Base-by-base conservation (phyloP, 2,888 invertebrate genomes). In the Apomyelois bistriatella region DNA sequence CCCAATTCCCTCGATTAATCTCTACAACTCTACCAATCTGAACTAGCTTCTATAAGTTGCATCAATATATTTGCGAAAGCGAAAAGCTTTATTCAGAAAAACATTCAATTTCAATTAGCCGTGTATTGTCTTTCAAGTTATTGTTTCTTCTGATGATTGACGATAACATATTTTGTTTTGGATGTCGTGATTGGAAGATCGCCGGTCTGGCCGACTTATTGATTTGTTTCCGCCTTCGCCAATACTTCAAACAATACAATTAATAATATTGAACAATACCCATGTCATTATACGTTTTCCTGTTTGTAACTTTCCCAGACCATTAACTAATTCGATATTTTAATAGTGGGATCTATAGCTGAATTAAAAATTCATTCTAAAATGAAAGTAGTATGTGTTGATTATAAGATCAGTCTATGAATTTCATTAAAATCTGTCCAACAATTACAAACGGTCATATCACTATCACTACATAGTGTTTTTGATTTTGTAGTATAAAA, bases 61-160 rank as follows among this genome's bases (percentile, higher is more conserved):
- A 40, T 28, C 15, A 40, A 41, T 50, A 28, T 28, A 32, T 50
- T 38, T 38, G 48, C 48, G 22, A 48, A 37, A 48, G 49, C 16
- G 3, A 15, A 1, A 13, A 32, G 10, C 16, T 32, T 40, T 50
- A 41, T 50, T 15, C 13, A 46, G 46, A 32, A 43, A 46, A 46
- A 46, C 9, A 50, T 32, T 50, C 13, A 17, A 15, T 17, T 10
- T 10, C 37, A 36, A 50, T 50, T 40, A 50, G n/a, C 9, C 10
- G 10, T 12, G 40, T 40, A 50, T 50, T 50, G 49, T 50, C 15
- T 48, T 49, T 49, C 40, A 50, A 22, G 22, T 22, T 22, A 50
- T 50, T 50, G 30, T 50, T 40, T 40, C 40, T 30, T 8, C 16
- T 12, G 15, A 40, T 50, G 40, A 50, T 50, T 50, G 49, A 50